Percentiles rank a stretch among this genome's conserved stretches.
Evolutionary conservation across 1,140 invertebrate genomes (phyloP).

Genomic region (Neuroterus valhalla): DNA sequence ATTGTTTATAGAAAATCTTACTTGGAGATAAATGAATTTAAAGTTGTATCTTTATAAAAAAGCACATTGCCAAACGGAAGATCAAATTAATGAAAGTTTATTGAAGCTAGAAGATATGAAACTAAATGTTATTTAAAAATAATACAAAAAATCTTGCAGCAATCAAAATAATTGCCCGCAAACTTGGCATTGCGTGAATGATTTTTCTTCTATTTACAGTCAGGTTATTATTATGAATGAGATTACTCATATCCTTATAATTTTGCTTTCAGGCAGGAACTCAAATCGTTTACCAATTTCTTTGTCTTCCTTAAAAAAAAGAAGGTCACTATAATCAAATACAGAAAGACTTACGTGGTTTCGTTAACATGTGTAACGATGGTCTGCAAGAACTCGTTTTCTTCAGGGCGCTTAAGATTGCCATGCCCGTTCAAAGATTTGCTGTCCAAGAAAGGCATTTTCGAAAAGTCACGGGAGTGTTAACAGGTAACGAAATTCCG

Average conservation of each 20-base stretch:
- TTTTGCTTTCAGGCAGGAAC: constrained; percentile 3
- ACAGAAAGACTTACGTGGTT: constrained; percentile 61
- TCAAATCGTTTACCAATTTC: neutral
- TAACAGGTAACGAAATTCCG: neutral
- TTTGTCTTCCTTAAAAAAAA: neutral
- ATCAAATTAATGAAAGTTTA: neutral
- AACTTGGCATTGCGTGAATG: constrained; percentile 1
- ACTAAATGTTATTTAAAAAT: neutral
- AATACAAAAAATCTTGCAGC: neutral
- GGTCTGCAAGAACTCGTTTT: constrained; percentile 63
- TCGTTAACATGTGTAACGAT: constrained; percentile 55
- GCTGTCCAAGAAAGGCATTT: constrained; percentile 51
- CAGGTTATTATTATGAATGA: neutral
- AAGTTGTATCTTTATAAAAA: no score
- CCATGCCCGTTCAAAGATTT: constrained; percentile 53
- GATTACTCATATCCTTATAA: constrained; percentile 7
- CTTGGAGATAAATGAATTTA: no score
- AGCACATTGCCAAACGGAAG: no score
- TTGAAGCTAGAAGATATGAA: neutral
- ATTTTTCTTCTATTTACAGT: neutral
- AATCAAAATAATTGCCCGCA: constrained; percentile 3
- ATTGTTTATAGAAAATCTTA: no score
- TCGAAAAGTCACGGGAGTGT: constrained; percentile 80
- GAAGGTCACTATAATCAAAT: neutral
- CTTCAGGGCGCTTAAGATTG: constrained; percentile 58